These are phyloP conservation scores for Stegostoma tigrinum DNA, from an alignment of 2,113 vertebrate species.

Conservation along the genomic window DNA sequence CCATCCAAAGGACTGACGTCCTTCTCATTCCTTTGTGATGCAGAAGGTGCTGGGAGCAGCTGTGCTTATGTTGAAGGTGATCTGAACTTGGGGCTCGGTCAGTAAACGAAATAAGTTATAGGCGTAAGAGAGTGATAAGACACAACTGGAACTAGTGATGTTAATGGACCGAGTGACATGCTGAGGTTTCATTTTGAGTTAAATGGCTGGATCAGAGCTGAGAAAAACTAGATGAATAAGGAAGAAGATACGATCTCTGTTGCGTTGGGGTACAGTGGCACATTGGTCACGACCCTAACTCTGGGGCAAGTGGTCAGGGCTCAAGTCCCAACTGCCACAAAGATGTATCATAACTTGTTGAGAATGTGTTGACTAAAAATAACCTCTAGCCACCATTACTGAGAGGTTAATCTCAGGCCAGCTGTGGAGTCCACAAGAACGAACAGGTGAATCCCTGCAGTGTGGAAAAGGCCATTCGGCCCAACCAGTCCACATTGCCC, in stretches of 20 bases:
- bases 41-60: not conserved
- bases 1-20: not conserved
- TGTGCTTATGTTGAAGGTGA: not conserved
- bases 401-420: not conserved
- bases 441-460: not conserved
- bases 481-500: too few relatives aligned
- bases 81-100: not conserved
- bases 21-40: not conserved
- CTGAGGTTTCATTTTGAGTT: not conserved
- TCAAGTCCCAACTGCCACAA: too few relatives aligned
- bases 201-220: not conserved
- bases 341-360: too few relatives aligned
- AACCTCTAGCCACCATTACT: not conserved
- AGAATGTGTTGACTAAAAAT: too few relatives aligned
- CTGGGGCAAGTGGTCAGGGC: too few relatives aligned
- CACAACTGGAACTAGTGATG: not conserved
- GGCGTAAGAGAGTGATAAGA: not conserved
- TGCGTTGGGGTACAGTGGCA: too few relatives aligned
- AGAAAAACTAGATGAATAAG: not conserved
- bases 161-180: not conserved
- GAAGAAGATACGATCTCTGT: not conserved
- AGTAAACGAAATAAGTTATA: not conserved
- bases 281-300: too few relatives aligned
- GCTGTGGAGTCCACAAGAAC: not conserved
- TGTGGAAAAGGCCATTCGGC: too few relatives aligned